phyloP scores from a whole-genome alignment of 2,113 vertebrate genomes.

The Taurulus bubalis region DNA sequence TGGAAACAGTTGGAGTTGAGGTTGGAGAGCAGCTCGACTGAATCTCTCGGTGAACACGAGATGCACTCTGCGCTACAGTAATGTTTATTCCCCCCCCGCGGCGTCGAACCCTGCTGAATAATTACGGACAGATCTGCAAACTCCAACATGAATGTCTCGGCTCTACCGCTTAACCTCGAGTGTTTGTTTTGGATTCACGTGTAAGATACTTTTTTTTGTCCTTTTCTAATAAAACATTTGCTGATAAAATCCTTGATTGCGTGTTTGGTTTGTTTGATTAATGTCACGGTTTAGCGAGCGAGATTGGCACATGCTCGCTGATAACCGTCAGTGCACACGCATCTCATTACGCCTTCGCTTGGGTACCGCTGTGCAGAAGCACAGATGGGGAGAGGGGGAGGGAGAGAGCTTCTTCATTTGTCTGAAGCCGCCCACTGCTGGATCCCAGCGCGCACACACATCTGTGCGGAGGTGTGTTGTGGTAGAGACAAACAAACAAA shows the following conservation, averaged over 20 bases:
- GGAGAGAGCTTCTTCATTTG: slow-evolving; percentile 32
- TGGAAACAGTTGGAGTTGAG: background rate
- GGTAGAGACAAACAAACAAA: slow-evolving; percentile 48
- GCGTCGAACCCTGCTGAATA: slow-evolving; percentile 28
- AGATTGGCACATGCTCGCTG: slow-evolving; percentile 33
- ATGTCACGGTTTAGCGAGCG: slow-evolving; percentile 35
- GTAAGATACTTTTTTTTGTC: slow-evolving; percentile 47
- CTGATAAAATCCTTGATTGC: slow-evolving; percentile 54
- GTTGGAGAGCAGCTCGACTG: background rate
- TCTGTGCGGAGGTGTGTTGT: slow-evolving; percentile 61
- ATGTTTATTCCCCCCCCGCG: slow-evolving; percentile 16
- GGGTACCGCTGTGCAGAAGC: slow-evolving; percentile 48
- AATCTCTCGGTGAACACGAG: slow-evolving; percentile 16
- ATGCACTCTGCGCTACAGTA: background rate
- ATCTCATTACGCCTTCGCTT: slow-evolving; percentile 51
- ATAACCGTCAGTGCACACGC: slow-evolving; percentile 34
- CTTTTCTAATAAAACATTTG: slow-evolving; percentile 76
- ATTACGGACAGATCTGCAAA: slow-evolving; percentile 13
- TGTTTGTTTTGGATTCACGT: slow-evolving; percentile 60
- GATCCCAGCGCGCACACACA: slow-evolving; percentile 35
- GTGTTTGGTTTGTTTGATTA: slow-evolving; percentile 54
- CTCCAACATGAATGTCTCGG: background rate
- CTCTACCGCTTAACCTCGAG: slow-evolving; percentile 9
- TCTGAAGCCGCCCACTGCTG: slow-evolving; percentile 59
- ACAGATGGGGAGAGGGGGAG: slow-evolving; percentile 34